These are phyloP conservation scores for Plutella xylostella DNA, from an alignment of 2,888 invertebrate species.

Conservation along the genomic window DNA sequence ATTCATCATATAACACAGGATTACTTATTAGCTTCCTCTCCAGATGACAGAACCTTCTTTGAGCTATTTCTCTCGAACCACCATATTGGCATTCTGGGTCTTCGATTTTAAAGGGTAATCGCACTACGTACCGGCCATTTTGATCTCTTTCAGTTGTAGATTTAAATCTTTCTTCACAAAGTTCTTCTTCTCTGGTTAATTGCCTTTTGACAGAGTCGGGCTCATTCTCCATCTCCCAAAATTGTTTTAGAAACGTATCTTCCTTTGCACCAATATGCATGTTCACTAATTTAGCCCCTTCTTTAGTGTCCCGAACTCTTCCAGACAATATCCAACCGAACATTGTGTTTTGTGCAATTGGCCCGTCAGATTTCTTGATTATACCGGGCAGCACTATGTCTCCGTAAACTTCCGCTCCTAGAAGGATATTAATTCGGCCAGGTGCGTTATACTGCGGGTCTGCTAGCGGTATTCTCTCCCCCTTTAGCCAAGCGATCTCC, in stretches of 20 bases:
- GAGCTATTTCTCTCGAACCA: constrained; percentile 5
- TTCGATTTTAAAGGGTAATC: background rate
- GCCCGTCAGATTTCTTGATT: constrained; percentile 10
- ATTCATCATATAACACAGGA: constrained; percentile 7
- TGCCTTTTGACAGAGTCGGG: background rate
- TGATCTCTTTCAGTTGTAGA: background rate
- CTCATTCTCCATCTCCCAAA: constrained; percentile 20
- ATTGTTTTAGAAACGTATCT: constrained; percentile 18
- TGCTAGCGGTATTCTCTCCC: too few relatives aligned
- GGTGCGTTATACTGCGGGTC: too few relatives aligned
- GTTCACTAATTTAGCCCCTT: constrained; percentile 4
- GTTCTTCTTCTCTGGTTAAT: background rate
- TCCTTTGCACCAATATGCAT: constrained; percentile 16
- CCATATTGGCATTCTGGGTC: background rate
- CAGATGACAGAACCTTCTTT: constrained; percentile 2
- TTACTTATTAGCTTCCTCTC: constrained; percentile 7
- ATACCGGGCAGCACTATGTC: constrained; percentile 15
- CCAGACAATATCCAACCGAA: constrained; percentile 22
- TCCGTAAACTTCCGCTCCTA: constrained; percentile 17
- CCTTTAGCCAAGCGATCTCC: too few relatives aligned
- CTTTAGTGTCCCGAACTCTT: background rate
- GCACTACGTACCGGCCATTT: background rate
- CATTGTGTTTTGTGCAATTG: constrained; percentile 15
- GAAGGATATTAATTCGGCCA: constrained; percentile 16
- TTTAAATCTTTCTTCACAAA: background rate